phyloP scores from a whole-genome alignment of 2,888 invertebrate genomes.

The Tinea semifulvella region DNA sequence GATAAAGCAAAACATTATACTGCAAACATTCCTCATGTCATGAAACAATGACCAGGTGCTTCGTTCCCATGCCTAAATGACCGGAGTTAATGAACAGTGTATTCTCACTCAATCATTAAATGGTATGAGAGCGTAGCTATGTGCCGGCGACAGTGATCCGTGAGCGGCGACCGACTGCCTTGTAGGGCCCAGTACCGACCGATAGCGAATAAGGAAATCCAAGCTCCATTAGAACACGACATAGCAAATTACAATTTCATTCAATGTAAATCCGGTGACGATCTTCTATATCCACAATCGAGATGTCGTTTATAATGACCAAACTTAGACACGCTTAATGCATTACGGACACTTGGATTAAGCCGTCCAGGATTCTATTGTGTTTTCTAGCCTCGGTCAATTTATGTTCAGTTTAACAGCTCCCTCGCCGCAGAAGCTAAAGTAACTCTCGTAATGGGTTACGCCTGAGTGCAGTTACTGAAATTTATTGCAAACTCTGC shows the following conservation, averaged over 20 bases:
- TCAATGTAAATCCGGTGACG: slow-evolving; percentile 52
- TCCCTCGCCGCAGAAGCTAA: slow-evolving; percentile 10
- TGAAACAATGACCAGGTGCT: slow-evolving; percentile 1
- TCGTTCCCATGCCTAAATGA: slow-evolving; percentile 8
- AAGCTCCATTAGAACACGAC: slow-evolving; percentile 36
- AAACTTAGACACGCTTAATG: slow-evolving; percentile 50
- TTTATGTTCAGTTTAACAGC: slow-evolving; percentile 26
- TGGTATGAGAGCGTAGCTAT: slow-evolving; percentile 8
- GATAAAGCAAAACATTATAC: too few species aligned
- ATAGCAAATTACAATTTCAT: slow-evolving; percentile 60
- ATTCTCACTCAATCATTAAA: slow-evolving; percentile 14
- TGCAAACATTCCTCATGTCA: too few species aligned
- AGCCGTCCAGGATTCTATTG: slow-evolving; percentile 40
- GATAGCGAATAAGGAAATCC: slow-evolving; percentile 38
- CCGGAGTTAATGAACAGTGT: slow-evolving; percentile 10
- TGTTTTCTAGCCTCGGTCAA: slow-evolving; percentile 27
- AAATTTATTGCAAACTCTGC: slow-evolving; percentile 10
- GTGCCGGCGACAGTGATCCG: slow-evolving; percentile 11
- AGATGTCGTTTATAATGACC: slow-evolving; percentile 36
- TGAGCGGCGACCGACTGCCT: slow-evolving; percentile 25
- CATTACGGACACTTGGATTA: slow-evolving; percentile 45
- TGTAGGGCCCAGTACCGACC: slow-evolving; percentile 31
- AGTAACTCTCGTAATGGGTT: slow-evolving; percentile 3
- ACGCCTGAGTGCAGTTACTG: slow-evolving; percentile 6
- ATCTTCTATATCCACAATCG: slow-evolving; percentile 27